Evolutionary conservation across 23 tunicate species (phyloP), one percentile per base, ranked within the genome.

Genomic region (Ciona savignyi): DNA sequence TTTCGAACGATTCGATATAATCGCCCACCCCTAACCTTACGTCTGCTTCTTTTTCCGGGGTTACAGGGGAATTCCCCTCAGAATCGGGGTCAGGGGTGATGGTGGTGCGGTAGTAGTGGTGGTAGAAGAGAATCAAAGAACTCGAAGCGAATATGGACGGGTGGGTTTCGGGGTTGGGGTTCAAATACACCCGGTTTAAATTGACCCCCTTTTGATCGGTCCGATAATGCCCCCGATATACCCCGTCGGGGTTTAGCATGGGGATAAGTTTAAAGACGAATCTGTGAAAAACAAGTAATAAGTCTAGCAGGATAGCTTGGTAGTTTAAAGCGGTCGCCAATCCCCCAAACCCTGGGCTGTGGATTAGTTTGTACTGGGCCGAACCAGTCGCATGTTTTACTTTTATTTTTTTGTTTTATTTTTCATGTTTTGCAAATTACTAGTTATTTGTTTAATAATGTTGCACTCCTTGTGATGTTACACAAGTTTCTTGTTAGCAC

Each of bases 201-300:
- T 95, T 95, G 21, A 82, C 90, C 23, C 99, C 99, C 34, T 72
- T 76, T 23, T 84, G 86, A 60, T 95, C 99, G 26, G 99, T 95
- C 32, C 99, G 65, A 51, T 95, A 95, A 69, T 95, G 99, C 0
- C 99, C 99, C 31, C 95, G 77, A 32, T 56, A 66, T 22, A 95
- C 99, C 19, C 99, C 99, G 35, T 95, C 99, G 21, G 99, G 99
- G 60, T 95, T 95, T 19, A 95, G 68, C 85, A 95, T 83, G 1
- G 99, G 99, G 9, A 95, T 80, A 61, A 95, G 32, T 65, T 93
- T 85, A 62, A 92, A 80, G 19, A 85, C 80, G 34, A 63, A 80
- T 63, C 86, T 80, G 66, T 48, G 34, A 25, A 22, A 71, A 6
- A 23, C 20, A 15, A 64, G 0, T 23, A 74, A 21, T n/a, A n/a